phyloP scores from a whole-genome alignment of 2,113 vertebrate genomes.

The Sarotherodon lohbergeri region DNA sequence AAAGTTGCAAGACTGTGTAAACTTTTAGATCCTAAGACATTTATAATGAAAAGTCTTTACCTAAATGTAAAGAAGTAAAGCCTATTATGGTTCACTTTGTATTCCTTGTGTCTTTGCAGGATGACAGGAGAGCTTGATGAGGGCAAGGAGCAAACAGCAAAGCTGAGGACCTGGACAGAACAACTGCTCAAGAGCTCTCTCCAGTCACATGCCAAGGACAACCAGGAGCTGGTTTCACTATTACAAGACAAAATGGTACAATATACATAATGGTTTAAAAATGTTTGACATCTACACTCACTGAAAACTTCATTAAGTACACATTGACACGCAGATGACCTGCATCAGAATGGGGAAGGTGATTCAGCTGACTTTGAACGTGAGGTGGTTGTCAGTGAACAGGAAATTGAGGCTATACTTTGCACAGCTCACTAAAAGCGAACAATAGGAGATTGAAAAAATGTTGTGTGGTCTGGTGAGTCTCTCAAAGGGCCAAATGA shows the following conservation, averaged over 20 bases:
- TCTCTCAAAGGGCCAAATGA: not conserved
- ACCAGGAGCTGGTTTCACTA: slow-evolving; percentile 44
- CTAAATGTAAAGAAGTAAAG: not conserved
- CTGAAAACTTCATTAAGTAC: not conserved
- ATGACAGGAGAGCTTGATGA: slow-evolving; percentile 55
- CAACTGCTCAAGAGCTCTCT: slow-evolving; percentile 40
- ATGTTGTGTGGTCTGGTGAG: not conserved
- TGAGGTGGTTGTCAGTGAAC: not conserved
- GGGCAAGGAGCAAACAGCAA: slow-evolving; percentile 63
- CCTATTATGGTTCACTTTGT: not conserved
- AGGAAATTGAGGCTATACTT: not conserved
- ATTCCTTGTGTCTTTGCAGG: slow-evolving; percentile 16
- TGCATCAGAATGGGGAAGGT: not conserved
- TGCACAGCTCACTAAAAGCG: not conserved
- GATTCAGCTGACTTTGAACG: not conserved
- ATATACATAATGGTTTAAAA: not conserved
- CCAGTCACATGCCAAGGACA: slow-evolving; percentile 49
- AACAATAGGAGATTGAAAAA: not conserved
- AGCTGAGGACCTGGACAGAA: slow-evolving; percentile 69
- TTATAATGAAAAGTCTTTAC: not conserved
- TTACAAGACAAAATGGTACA: slow-evolving; percentile 71
- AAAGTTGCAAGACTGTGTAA: not conserved
- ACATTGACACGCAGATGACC: not conserved
- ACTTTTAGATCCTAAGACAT: not conserved
- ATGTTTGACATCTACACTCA: not conserved